Evolutionary conservation across 2,888 invertebrate species (phyloP).

Genomic region (Noctua fimbriata): DNA sequence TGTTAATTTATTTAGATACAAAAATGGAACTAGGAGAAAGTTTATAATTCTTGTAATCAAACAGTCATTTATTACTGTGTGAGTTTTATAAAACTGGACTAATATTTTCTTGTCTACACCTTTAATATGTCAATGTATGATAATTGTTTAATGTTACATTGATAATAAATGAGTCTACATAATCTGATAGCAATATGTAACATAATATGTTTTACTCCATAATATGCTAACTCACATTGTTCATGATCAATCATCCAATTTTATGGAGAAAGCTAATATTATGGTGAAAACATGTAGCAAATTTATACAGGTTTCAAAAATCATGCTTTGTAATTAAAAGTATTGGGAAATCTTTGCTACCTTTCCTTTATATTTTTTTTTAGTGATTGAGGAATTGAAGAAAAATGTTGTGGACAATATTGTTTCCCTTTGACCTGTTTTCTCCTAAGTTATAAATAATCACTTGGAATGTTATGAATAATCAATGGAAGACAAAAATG

Average conservation of each 20-base stretch:
- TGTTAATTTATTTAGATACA: not conserved
- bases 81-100: not conserved
- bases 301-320: slow-evolving; percentile 1
- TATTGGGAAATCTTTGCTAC: not conserved
- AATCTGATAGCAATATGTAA: slow-evolving; percentile 32
- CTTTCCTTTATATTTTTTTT: not conserved
- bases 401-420: not conserved
- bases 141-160: slow-evolving; percentile 16
- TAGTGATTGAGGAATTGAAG: not conserved
- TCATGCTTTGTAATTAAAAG: not conserved
- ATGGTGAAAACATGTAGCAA: slow-evolving; percentile 40
- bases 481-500: not conserved
- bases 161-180: slow-evolving; percentile 17
- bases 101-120: slow-evolving; percentile 1
- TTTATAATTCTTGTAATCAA: slow-evolving; percentile 1
- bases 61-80: not conserved
- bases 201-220: slow-evolving; percentile 23
- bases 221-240: slow-evolving; percentile 39
- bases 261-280: slow-evolving; percentile 61
- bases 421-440: not conserved
- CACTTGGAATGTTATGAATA: too few species aligned
- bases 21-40: not conserved
- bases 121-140: slow-evolving; percentile 17
- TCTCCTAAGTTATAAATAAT: not conserved
- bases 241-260: slow-evolving; percentile 53